Evolutionary conservation across 1,140 invertebrate species (phyloP), one percentile per base, ranked within the genome.

Genomic region (Brachionus calyciflorus): DNA sequence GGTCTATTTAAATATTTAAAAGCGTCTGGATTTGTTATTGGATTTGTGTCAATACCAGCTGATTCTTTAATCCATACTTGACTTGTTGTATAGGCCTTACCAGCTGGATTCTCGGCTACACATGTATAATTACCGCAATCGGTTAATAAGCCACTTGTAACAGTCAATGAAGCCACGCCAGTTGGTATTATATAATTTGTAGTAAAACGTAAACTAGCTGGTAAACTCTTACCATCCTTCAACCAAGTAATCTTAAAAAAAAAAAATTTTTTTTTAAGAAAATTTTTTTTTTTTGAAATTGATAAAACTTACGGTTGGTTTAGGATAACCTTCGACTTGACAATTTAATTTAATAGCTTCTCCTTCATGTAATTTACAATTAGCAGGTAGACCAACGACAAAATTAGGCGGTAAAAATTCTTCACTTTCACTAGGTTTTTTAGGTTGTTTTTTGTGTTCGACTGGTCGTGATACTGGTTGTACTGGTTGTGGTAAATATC

Each of bases 241-340:
- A 76, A 10, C 73, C 73, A 76, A 19, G 30, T 14, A 24, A 76
- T 55, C 73, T 76, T 17, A 30, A 49, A 49, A 1, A 65, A 65
- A 40, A 70, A 30, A 49, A 28, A 30, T 70, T 28, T 48, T 70
- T 70, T 7, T 19, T 10, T 6, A 12, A 12, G 3, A 4, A 28
- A 33, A 28, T 75, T 96, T 80, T 0, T 90, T 90, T 83, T 91
- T 90, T 82, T 94, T 94, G 83, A 94, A 91, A 82, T 93, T 94
- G 63, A 94, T 63, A 82, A 81, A 82, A 24, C 78, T 69, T 10
- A 84, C 81, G 19, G 80, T 79, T 81, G 81, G 88, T 85, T 78
- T 78, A 14, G 83, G 82, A 26, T 78, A 79, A 26, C 83, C 82
- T 30, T 80, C 81, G 12, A 84, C 82, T 26, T 79, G 75, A 78